Conservation (phyloP, 2,797 vertebrate species). For the Varecia variegata region DNA sequence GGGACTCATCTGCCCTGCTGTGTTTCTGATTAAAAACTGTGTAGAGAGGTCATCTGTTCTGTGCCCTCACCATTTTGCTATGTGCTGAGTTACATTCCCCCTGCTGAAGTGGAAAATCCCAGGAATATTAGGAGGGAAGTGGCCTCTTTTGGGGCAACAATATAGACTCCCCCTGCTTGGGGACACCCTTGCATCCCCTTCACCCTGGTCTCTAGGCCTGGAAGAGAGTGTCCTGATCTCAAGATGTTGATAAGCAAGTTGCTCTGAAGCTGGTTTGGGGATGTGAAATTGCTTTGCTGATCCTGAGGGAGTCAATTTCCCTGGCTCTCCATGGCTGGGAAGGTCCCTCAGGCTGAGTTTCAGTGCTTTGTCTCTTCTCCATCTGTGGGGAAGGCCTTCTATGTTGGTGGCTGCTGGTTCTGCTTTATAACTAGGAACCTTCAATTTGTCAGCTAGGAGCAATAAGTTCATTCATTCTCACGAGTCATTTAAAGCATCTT, state of each 20-base stretch:
- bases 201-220: background rate
- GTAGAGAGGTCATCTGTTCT: background rate
- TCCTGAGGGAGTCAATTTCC: background rate
- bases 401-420: slow-evolving; percentile 12
- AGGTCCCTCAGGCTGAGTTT: slow-evolving; percentile 17
- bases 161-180: background rate
- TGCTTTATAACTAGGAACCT: slow-evolving; percentile 53
- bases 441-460: background rate
- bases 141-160: background rate
- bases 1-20: background rate
- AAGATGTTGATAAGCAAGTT: background rate
- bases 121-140: slow-evolving; percentile 53
- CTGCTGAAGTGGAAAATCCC: slow-evolving; percentile 38
- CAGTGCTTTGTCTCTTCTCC: slow-evolving; percentile 6
- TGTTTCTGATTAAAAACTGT: background rate
- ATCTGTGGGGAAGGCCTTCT: background rate
- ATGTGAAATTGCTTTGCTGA: background rate
- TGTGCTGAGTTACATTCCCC: background rate
- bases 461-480: slow-evolving; percentile 24
- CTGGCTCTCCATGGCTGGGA: background rate
- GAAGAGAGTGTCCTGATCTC: background rate
- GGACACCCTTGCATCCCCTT: background rate
- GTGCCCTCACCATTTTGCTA: background rate
- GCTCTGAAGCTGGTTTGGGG: background rate
- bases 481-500: slow-evolving; percentile 42